Base-by-base conservation (phyloP, 1,140 invertebrate species). In the Drosophila orosa region DNA sequence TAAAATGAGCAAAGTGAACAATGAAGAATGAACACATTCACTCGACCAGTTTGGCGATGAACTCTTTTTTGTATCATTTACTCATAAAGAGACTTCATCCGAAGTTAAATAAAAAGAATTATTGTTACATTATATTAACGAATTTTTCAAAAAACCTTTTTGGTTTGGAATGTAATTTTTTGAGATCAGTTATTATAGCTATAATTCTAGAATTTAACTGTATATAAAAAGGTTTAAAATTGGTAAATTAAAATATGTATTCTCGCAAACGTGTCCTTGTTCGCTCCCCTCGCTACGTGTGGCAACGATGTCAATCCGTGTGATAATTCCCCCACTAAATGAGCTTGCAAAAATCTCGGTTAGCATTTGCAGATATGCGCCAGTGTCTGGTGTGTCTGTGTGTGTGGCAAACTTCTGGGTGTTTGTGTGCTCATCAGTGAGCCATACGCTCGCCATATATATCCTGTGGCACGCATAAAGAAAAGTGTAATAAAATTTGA, bases 401-500 rank as follows among this genome's bases (percentile, higher is more conserved):
- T 55, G 27, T 24, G 45, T 29, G 33, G 55, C 58, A 10, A 55
- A 42, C 7, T 66, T 37, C 44, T 80, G 52, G 69, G 50, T 80
- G 48, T 80, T 47, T 52, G 82, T 86, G 79, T 78, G 80, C 77
- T 90, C 84, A 90, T 89, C 84, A 87, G 76, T 74, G 84, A 71
- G 67, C 84, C 84, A 87, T 87, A 87, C 84, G 84, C 84, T 85
- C 89, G 80, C 84, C 84, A 89, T 85, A 85, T 87, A 87, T 87
- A 87, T 83, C 79, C 78, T 80, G 85, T 85, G 74, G 89, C 89
- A 91, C 87, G 89, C 90, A 91, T 91, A 91, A 91, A 91, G 90
- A 91, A 91, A 91, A 91, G 84, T 91, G 90, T 91, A 91, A 91
- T 91, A 91, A 91, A 91, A 91, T 91, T 91, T 91, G 90, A 91